phyloP scores from a whole-genome alignment of 2,888 invertebrate species.

The Cryptocephalus moraei region DNA sequence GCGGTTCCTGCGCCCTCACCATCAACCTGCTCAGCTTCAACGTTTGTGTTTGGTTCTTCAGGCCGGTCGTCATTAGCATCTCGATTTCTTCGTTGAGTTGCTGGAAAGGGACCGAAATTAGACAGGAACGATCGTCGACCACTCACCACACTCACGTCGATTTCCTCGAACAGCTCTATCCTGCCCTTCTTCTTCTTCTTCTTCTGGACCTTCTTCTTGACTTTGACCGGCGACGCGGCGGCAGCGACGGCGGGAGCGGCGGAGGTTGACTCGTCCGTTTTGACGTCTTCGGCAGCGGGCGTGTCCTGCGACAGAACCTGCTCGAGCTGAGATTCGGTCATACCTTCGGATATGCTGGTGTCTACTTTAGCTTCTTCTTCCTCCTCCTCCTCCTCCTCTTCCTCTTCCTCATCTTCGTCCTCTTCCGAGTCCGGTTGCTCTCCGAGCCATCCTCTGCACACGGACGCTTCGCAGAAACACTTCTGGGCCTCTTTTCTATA shows the following conservation, averaged over 20 bases:
- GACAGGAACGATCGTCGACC: background rate
- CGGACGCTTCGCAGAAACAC: constrained; percentile 83
- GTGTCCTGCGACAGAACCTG: constrained; percentile 1
- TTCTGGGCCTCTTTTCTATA: constrained; percentile 88
- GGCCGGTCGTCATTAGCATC: constrained; percentile 62
- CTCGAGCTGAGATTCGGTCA: constrained; percentile 13
- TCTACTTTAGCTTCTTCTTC: background rate
- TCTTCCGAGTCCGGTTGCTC: constrained; percentile 64
- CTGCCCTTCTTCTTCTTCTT: constrained; percentile 33
- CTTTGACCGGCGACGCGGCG: constrained; percentile 1
- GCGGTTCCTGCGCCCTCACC: constrained; percentile 79
- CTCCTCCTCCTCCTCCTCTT: constrained; percentile 23
- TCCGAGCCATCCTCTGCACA: constrained; percentile 94
- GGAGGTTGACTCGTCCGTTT: constrained; percentile 8
- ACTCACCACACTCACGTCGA: constrained; percentile 41
- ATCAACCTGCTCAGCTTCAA: constrained; percentile 82
- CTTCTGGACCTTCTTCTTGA: constrained; percentile 7
- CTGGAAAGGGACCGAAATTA: constrained; percentile 15
- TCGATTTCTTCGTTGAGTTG: constrained; percentile 85
- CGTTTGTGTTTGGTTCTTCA: constrained; percentile 85
- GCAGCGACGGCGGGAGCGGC: constrained; percentile 12
- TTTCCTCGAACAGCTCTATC: constrained; percentile 51
- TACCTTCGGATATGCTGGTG: constrained; percentile 1
- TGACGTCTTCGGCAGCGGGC: constrained; percentile 7
- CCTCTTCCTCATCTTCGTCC: constrained; percentile 38